phyloP scores from a whole-genome alignment of 2,888 invertebrate species.

The Sarcophaga variegata region DNA sequence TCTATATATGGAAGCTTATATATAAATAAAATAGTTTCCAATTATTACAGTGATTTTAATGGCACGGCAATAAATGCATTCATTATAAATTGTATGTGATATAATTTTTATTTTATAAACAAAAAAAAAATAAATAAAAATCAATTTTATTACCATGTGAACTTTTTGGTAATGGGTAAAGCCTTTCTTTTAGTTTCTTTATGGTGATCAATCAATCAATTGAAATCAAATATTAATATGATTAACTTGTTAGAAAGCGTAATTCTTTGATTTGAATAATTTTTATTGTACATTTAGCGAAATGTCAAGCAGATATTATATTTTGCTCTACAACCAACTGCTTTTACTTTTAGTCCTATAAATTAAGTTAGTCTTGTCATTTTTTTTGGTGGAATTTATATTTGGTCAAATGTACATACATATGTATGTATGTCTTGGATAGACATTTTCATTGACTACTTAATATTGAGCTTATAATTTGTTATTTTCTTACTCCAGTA shows the following conservation, averaged over 20 bases:
- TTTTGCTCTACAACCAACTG: neutral
- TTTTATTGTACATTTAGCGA: neutral
- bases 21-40: neutral
- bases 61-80: slow-evolving; percentile 27
- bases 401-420: neutral
- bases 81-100: neutral
- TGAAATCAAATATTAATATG: slow-evolving; percentile 38
- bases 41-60: slow-evolving; percentile 26
- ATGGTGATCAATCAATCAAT: slow-evolving; percentile 46
- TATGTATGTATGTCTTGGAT: neutral
- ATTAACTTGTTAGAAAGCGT: slow-evolving; percentile 49
- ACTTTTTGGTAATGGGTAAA: neutral
- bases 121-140: neutral
- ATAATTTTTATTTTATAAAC: neutral
- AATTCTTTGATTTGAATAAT: neutral
- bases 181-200: neutral
- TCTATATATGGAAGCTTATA: neutral
- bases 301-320: neutral
- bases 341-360: neutral
- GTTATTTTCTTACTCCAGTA: neutral
- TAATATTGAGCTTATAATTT: slow-evolving; percentile 35
- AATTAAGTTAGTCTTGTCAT: slow-evolving; percentile 39
- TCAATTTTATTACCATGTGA: slow-evolving; percentile 12
- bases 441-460: slow-evolving; percentile 40
- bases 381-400: slow-evolving; percentile 36